Base-by-base conservation (phyloP, 2,888 invertebrate species). In the Cotesia congregata region DNA sequence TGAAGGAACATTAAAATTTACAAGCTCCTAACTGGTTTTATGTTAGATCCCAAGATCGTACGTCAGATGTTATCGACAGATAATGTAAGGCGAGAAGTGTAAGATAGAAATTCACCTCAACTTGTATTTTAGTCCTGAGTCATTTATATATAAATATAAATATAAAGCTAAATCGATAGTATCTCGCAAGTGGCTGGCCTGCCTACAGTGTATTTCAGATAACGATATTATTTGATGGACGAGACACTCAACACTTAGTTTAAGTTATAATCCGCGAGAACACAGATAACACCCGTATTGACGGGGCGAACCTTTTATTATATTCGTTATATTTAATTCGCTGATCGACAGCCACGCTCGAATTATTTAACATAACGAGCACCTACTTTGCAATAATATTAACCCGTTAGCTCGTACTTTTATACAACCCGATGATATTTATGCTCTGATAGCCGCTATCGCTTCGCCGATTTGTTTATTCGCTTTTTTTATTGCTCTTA, bases 401-500 rank as follows among this genome's bases (percentile, higher is more conserved):
- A 30, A 39, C 40, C 76, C 72, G 76, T 76, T 72, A 76, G 20
- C 60, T 67, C 50, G 12, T 50, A 50, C 4, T 50, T 12, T 50
- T 50, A 69, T 50, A 72, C 76, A 75, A 74, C 69, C 60, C 76
- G 77, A 77, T 79, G 82, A 83, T 83, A 84, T 86, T 87, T 84
- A 86, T 85, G 86, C 85, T 85, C 82, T 85, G 83, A 83, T 85
- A 83, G 84, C 83, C 83, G 85, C 84, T 82, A 83, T 85, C 83
- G 82, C 80, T 81, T 38, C 76, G 40, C 6, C 30, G 60, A 72
- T 20, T 72, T 67, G 41, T 67, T 67, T 61, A 17, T 40, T 30
- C 59, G 12, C 38, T 12, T 70, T 38, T 65, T 65, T 12, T 65
- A 30, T 60, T 61, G 9, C 20, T 30, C 60, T 68, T 64, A 59